Base-by-base conservation (phyloP, 2,888 invertebrate species). In the Lamproptera curius region DNA sequence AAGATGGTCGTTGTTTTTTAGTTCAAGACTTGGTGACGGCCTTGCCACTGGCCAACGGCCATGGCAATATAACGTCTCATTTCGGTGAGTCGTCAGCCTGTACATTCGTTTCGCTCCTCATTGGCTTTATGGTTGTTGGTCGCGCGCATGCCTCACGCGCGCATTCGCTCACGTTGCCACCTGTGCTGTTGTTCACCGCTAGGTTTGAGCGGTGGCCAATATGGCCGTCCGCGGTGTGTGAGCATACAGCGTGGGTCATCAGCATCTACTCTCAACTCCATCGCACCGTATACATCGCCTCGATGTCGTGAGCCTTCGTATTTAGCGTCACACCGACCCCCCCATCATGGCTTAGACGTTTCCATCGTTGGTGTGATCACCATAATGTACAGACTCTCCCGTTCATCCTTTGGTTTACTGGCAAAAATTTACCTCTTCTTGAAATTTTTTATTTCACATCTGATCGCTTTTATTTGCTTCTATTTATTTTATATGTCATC, bases 21-120 rank as follows among this genome's bases (percentile, higher is more conserved):
- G 88, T 86, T 87, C 86, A 88, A 86, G 88, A 88, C 79, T 77
- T 88, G 88, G 88, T 88, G 88, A 88, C 87, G 70, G 88, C 88
- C 73, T 87, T 88, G 83, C 88, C 88, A 65, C 76, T 86, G 78
- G 87, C 87, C 76, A 88, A 88, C 80, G 88, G 88, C 81, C 88
- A 87, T 80, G 83, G 84, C 80, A 82, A 82, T 83, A 76, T 84
- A 63, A 79, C 86, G 81, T 83, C 87, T 78, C 87, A 86, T 83
- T 87, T 87, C 73, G 86, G 88, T 88, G 88, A 87, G 87, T 88
- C 81, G 86, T 82, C 76, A 76, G 76, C 76, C 72, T 73, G 75
- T 70, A 70, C 73, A 76, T 74, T 69, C 61, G 72, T 70, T 51
- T 76, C 67, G 73, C 74, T 68, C 68, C 63, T 80, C 84, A 84